Evolutionary conservation across 1,140 invertebrate species (phyloP), one percentile per base, ranked within the genome.

Genomic region (Tachypleus tridentatus): DNA sequence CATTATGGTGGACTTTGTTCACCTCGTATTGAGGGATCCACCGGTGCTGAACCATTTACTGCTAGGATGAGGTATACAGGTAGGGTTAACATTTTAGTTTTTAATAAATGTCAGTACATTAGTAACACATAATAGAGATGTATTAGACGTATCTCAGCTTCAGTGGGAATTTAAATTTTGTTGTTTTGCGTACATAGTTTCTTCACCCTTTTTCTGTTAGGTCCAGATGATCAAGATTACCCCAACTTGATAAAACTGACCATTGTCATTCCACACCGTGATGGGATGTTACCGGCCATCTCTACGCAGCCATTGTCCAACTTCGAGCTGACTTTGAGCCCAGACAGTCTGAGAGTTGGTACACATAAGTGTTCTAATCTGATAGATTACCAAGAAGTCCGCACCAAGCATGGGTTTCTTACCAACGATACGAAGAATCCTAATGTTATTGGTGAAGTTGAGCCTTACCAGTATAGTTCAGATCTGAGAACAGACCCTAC

Each of bases 301-400:
- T 77, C 77, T 3, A 79, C 78, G 3, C 62, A 70, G 3, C 63
- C 69, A 11, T 69, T 79, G 50, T 75, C 76, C n/a, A 77, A 78
- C 70, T 77, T 78, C 69, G 75, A 77, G 60, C 69, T 77, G 10
- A 75, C 73, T 4, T 68, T 79, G 4, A 76, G 73, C 60, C 72
- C 72, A 29, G 74, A 76, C 64, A 74, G 72, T 4, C 66, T 74
- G 29, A 60, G 77, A 50, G 64, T 74, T 2, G 76, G 73, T 4
- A 74, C 70, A 5, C 77, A 79, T 63, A 70, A 68, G 51, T 79
- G 78, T 62, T 77, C 77, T 29, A 79, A 79, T 66, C 69, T 79
- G 5, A 64, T 78, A 4, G 76, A 77, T 63, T 69, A 65, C 11
- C 56, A 72, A 49, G 75, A 76, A 61, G 61, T 68, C 48, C 59